Evolutionary conservation across 2,113 vertebrate species (phyloP).

Genomic region (Excalfactoria chinensis): DNA sequence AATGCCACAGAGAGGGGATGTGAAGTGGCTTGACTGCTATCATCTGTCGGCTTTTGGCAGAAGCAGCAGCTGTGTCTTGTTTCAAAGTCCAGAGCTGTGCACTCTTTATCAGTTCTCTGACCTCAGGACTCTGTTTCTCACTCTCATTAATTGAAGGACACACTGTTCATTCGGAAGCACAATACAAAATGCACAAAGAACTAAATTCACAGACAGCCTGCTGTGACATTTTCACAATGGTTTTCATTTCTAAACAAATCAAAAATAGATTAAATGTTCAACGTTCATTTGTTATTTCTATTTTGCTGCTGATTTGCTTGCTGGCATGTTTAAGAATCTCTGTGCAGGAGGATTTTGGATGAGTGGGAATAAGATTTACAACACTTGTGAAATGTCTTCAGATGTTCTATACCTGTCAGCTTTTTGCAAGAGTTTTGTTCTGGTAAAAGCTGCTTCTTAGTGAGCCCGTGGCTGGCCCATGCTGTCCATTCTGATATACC

Average conservation of each 20-base stretch:
- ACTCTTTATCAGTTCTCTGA: background rate
- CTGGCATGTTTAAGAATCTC: background rate
- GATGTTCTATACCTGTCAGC: background rate
- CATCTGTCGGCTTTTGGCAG: background rate
- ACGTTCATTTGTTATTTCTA: background rate
- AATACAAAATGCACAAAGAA: background rate
- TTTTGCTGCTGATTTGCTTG: background rate
- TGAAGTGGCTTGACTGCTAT: background rate
- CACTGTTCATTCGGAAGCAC: conserved; percentile 32
- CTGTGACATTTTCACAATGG: background rate
- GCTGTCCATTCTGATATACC: rapidly evolving
- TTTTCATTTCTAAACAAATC: background rate
- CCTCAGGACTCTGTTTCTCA: conserved; percentile 22
- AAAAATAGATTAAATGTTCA: background rate
- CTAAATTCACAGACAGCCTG: background rate
- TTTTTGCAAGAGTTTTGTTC: background rate
- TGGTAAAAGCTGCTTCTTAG: background rate
- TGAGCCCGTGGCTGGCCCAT: background rate
- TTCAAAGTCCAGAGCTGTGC: background rate
- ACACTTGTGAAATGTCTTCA: background rate
- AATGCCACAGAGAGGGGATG: background rate
- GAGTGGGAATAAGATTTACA: background rate
- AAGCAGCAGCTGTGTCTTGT: background rate
- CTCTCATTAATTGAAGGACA: background rate
- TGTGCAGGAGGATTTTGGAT: background rate